Percentiles rank a stretch among this genome's conserved stretches.
Evolutionary conservation across 2,113 vertebrate species (phyloP).

Genomic region (Urocitellus parryii): DNA sequence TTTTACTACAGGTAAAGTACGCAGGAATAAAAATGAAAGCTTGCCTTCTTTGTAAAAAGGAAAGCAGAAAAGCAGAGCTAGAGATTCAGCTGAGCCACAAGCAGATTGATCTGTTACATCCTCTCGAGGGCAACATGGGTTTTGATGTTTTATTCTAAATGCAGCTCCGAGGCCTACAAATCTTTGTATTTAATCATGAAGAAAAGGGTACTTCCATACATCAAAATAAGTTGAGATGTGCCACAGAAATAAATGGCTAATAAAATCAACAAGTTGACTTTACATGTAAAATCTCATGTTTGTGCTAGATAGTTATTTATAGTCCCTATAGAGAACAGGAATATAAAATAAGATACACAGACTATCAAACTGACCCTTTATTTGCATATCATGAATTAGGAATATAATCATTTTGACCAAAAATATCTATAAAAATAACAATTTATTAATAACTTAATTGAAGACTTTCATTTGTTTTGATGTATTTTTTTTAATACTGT

Average conservation of each 20-base stretch:
- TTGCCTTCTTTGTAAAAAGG: slow-evolving; percentile 8
- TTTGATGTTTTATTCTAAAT: slow-evolving; percentile 19
- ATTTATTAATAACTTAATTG: background rate
- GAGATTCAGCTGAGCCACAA: background rate
- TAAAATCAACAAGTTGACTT: slow-evolving; percentile 41
- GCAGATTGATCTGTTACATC: background rate
- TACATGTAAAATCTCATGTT: background rate
- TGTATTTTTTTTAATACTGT: background rate
- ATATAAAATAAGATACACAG: background rate
- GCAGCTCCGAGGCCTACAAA: background rate
- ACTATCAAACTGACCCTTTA: slow-evolving; percentile 4
- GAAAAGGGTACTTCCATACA: background rate
- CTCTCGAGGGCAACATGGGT: background rate
- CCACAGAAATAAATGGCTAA: slow-evolving; percentile 38
- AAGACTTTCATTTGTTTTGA: too few relatives aligned
- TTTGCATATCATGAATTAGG: background rate
- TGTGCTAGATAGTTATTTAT: background rate
- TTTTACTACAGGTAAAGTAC: slow-evolving; percentile 21
- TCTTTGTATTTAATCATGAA: background rate
- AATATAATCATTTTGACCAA: slow-evolving; percentile 22
- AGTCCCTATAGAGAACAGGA: background rate
- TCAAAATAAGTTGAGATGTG: slow-evolving; percentile 15
- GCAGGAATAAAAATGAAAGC: background rate
- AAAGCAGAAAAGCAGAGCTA: slow-evolving; percentile 26
- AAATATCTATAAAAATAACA: slow-evolving; percentile 29